Conservation (phyloP, 2,797 vertebrate genomes). For the Amblyraja radiata region DNA sequence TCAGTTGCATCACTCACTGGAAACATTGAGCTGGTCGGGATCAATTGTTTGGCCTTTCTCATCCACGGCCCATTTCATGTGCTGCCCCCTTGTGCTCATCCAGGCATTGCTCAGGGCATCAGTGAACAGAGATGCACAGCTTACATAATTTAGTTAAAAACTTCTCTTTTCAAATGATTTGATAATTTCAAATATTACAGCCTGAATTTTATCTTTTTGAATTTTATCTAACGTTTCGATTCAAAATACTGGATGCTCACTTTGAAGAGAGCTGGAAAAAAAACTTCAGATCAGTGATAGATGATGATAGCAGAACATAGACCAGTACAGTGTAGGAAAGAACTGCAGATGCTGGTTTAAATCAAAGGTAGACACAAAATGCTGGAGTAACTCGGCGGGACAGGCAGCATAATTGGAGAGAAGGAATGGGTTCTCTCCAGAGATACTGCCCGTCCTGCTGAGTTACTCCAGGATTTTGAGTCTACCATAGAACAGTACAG, state of each 20-base stretch:
- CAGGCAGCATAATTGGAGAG: no score
- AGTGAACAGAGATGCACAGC: not conserved
- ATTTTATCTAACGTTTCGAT: not conserved
- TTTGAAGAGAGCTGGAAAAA: not conserved
- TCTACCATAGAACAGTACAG: no score
- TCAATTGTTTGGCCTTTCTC: not conserved
- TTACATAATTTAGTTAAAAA: not conserved
- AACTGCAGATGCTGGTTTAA: no score
- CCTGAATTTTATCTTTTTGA: no score
- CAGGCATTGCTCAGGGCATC: not conserved
- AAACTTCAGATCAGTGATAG: not conserved
- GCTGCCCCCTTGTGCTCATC: not conserved
- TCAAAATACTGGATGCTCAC: not conserved
- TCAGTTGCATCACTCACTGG: not conserved
- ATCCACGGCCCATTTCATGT: not conserved
- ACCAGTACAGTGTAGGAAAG: no score
- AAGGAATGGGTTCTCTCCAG: no score
- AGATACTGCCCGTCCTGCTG: no score
- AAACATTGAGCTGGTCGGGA: not conserved
- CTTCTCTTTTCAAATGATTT: not conserved
- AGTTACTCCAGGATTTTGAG: no score
- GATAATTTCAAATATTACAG: not conserved
- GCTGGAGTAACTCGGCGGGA: no score
- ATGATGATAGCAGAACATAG: no score
- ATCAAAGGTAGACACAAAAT: no score